These are phyloP conservation scores for Sebastes cheni DNA, from an alignment of 2,797 vertebrate species.

Conservation along the genomic window DNA sequence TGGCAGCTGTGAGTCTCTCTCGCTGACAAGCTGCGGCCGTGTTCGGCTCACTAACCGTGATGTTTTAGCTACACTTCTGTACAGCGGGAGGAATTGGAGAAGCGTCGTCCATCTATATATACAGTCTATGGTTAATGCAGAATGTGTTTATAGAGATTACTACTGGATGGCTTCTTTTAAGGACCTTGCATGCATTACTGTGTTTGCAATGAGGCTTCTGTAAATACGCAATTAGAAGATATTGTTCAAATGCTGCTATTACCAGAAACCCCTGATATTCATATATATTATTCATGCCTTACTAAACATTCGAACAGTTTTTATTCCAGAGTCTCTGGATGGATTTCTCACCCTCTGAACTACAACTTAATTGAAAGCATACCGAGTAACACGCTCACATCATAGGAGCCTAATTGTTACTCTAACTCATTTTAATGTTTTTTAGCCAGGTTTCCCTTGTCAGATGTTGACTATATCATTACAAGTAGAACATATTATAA, in stretches of 20 bases:
- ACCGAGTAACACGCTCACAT: neutral
- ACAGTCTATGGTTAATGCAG: too few species aligned
- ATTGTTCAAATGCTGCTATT: neutral
- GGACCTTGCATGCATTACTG: neutral
- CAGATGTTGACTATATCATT: neutral
- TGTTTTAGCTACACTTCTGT: too few species aligned
- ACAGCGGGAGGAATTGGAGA: fast-evolving
- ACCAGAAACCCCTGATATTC: neutral
- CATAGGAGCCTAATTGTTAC: neutral
- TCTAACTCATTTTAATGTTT: neutral
- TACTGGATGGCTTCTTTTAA: neutral
- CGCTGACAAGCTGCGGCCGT: too few species aligned
- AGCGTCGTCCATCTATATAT: too few species aligned
- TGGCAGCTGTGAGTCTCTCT: too few species aligned
- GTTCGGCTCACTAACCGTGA: too few species aligned
- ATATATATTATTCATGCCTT: too few species aligned
- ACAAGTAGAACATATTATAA: neutral
- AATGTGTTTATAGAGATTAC: too few species aligned
- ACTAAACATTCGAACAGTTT: neutral
- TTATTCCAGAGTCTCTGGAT: neutral
- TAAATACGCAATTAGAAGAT: neutral
- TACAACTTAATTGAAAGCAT: neutral
- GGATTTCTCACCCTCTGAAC: neutral
- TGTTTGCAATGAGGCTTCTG: neutral
- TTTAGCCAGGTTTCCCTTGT: neutral